Evolutionary conservation across 2,113 vertebrate genomes (phyloP), one percentile per base, ranked within the genome.

Genomic region (Ochotona curzoniae): DNA sequence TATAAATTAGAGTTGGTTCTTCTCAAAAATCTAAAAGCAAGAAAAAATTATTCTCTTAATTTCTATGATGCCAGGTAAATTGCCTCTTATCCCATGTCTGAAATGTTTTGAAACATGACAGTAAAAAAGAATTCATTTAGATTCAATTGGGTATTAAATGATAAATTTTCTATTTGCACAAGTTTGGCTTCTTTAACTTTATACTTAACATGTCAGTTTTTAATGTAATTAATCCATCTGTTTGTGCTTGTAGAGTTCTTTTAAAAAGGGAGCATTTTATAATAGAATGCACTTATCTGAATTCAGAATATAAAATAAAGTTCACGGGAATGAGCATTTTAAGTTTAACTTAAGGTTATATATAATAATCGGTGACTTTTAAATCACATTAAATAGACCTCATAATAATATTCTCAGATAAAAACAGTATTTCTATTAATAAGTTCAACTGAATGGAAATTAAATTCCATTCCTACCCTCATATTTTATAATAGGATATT

Each of bases 221-320:
- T 97, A 95, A 96, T 96, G 91, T 94, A 96, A 96, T 96, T 96
- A 97, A 97, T 96, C 96, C 95, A 94, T 96, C 97, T 95, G 94
- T 97, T 97, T 97, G 91, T 96, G 93, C 96, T 76, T 85, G 64
- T 92, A 47, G 78, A 90, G 87, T 83, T 70, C 94, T 91, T 95
- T 95, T 91, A 61, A 90, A 79, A 93, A 87, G 71, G 89, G 64
- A 93, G 44, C 35, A 87, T 93, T 96, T 96, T 91, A 73, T 88
- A 94, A 93, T 83, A 96, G 81, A 80, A 94, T 75, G 38, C 87
- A 91, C 81, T 97, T 96, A 94, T 92, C 76, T 95, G 93, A 94
- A 89, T 93, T 93, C 63, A 94, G 76, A 94, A 32, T 81, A 78
- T 78, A 93, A 94, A 93, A 88, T 80, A 94, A 94, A 94, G 80